phyloP scores from a whole-genome alignment of 2,797 vertebrate genomes.

The Crocodylus rhombifer region DNA sequence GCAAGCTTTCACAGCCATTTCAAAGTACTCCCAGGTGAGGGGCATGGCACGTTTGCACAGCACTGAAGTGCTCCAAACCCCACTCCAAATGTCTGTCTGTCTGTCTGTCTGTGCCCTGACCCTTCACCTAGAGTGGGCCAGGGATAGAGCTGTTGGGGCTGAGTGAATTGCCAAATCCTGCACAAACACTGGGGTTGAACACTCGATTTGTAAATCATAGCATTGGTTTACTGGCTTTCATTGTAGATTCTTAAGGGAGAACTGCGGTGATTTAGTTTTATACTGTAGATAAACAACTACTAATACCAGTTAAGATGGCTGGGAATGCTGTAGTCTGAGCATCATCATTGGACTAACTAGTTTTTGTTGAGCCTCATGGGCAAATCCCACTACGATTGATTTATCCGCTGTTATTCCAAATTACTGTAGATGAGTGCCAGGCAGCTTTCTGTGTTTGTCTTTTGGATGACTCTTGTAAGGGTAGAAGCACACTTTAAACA shows the following conservation, averaged over 20 bases:
- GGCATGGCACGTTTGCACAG: no score
- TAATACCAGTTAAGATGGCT: neutral
- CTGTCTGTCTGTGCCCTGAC: neutral
- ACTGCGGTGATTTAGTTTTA: neutral
- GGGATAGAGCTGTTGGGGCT: neutral
- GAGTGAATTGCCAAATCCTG: neutral
- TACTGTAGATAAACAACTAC: neutral
- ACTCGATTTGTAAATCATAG: neutral
- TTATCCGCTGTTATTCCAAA: neutral
- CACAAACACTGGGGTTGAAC: neutral
- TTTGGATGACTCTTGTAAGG: neutral
- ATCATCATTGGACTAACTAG: neutral
- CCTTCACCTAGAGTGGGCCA: rapidly evolving
- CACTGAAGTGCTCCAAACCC: no score
- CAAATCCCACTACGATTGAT: neutral
- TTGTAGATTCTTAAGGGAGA: neutral
- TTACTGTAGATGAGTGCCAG: neutral
- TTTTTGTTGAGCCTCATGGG: neutral
- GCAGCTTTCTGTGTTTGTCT: neutral
- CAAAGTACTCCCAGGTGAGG: no score
- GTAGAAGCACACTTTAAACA: neutral
- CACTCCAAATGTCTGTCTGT: no score
- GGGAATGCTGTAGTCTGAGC: neutral
- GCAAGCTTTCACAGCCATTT: no score
- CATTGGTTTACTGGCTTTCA: neutral